A percentile compares a stretch with the other conserved stretches of the same genome.
Conservation (phyloP, 2,888 invertebrate species). For the Drosophila atroscutellata region DNA sequence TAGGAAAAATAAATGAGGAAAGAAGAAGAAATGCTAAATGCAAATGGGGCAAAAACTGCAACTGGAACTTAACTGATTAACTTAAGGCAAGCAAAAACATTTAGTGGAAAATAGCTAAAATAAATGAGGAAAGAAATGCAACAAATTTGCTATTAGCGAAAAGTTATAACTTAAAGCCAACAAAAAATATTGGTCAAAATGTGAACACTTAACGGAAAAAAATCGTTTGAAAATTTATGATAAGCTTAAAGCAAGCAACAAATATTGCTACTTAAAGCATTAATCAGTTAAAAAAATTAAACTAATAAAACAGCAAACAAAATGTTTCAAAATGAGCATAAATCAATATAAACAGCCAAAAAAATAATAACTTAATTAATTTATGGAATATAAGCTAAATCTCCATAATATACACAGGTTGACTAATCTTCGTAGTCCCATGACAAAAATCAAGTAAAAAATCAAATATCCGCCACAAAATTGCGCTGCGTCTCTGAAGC, state of each 20-base stretch:
- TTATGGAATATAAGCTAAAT: not conserved
- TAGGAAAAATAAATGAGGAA: not conserved
- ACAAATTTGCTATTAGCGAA: not conserved
- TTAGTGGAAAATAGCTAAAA: not conserved
- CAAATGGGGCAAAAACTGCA: too few relatives aligned
- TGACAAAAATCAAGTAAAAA: not conserved
- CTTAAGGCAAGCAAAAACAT: too few relatives aligned
- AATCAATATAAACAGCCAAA: not conserved
- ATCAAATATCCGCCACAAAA: not conserved
- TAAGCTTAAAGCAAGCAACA: not conserved
- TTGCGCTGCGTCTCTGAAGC: constrained; percentile 32
- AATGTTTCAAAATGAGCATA: not conserved
- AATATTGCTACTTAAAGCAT: not conserved
- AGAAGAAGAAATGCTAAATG: not conserved
- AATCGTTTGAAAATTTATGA: too few relatives aligned
- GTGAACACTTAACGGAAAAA: not conserved
- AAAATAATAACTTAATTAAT: not conserved
- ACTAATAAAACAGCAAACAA: not conserved
- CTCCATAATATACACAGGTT: constrained; percentile 10
- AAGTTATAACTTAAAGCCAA: not conserved
- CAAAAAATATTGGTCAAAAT: not conserved
- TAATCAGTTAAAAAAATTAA: not conserved
- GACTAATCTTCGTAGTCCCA: not conserved
- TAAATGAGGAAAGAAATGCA: not conserved
- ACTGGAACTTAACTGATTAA: too few relatives aligned